Evolutionary conservation across 2,888 invertebrate genomes (phyloP), one percentile per base, ranked within the genome.

Genomic region (Hyposoter dolosus): DNA sequence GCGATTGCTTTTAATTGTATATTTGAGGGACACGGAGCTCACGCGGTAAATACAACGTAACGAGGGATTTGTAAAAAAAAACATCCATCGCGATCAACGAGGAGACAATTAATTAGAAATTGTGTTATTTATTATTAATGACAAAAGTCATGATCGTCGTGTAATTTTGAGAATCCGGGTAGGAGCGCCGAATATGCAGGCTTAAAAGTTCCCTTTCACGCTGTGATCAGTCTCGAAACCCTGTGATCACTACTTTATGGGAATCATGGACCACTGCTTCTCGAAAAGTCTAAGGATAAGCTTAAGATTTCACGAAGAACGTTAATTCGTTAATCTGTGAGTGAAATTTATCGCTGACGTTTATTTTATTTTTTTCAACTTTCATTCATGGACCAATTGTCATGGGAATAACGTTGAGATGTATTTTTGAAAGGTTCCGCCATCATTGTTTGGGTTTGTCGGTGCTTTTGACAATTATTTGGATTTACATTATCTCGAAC

Each of bases 201-300:
- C 60, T 60, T 12, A 12, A 60, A 60, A 28, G 28, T 60, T 23
- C 15, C 15, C 15, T 60, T 28, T 60, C 15, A 60, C 56, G 5
- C 15, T 60, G 15, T 50, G 47, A n/a, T 60, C 60, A 10, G 60
- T 15, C 60, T 28, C 9, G 60, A 28, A 28, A 12, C 15, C 15
- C 28, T 60, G 60, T 60, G 60, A 60, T 56, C 3, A 56, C 12
- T 23, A 10, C 15, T 60, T 60, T 28, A 60, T 60, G 6, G 60
- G 60, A 60, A 60, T 60, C 23, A 60, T 28, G 56, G 56, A 12
- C 23, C 56, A 60, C 28, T 60, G 60, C 23, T 23, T 56, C 56
- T 12, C 10, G 28, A 28, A 28, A 60, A 60, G 28, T 40, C 10
- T 28, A 28, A 15, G 15, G 28, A 15, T n/a, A n/a, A 60, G 28